A percentile compares a stretch with the other conserved stretches of the same genome.
Conservation (phyloP, 2,113 vertebrate species). For the Glaucomys volans region DNA sequence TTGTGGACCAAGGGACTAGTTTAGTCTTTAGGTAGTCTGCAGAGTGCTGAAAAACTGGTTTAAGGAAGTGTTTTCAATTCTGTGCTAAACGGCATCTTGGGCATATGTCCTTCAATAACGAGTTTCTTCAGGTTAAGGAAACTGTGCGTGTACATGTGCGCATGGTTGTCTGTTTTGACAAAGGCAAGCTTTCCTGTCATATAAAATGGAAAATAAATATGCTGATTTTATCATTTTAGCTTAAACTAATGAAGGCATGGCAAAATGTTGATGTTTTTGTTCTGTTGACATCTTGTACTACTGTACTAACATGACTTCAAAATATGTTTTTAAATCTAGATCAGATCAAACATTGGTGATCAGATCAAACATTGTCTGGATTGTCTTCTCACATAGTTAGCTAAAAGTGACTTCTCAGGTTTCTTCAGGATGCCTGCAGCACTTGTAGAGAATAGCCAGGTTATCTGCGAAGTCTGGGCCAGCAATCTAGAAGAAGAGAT, state of each 20-base stretch:
- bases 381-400: slow-evolving; percentile 14
- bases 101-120: neutral
- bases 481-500: slow-evolving; percentile 99
- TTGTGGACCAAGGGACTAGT: neutral
- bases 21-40: neutral
- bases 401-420: slow-evolving; percentile 59
- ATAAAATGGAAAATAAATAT: slow-evolving; percentile 14
- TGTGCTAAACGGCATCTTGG: neutral
- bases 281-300: neutral
- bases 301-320: slow-evolving; percentile 37
- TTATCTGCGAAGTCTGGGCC: slow-evolving; percentile 99
- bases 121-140: neutral
- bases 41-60: slow-evolving; percentile 9
- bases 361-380: neutral
- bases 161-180: neutral
- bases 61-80: slow-evolving; percentile 20
- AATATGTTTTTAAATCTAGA: slow-evolving; percentile 55
- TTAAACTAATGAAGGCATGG: slow-evolving; percentile 19
- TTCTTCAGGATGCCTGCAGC: slow-evolving; percentile 96
- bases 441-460: slow-evolving; percentile 97
- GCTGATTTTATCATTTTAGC: slow-evolving; percentile 31
- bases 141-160: neutral
- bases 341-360: neutral
- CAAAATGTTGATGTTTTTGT: slow-evolving; percentile 45
- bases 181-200: neutral